Evolutionary conservation across 2,113 vertebrate species (phyloP).

Genomic region (Aegypius monachus): DNA sequence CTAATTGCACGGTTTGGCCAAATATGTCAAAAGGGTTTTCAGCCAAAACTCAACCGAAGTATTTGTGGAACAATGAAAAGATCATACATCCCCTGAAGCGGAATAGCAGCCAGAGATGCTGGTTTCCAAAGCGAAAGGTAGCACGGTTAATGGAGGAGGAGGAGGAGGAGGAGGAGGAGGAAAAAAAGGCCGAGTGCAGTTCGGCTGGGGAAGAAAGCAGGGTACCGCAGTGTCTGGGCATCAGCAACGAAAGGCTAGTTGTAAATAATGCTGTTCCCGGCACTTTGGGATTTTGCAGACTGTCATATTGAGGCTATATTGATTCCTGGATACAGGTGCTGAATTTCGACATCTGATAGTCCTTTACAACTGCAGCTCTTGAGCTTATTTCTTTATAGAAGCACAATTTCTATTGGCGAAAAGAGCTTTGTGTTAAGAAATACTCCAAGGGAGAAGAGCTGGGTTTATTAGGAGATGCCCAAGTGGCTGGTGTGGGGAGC

Average conservation of each 20-base stretch:
- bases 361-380: background rate
- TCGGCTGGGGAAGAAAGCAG: background rate
- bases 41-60: background rate
- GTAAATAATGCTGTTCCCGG: background rate
- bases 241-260: background rate
- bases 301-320: background rate
- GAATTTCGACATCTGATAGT: background rate
- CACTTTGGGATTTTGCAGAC: background rate
- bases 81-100: background rate
- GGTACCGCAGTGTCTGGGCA: background rate
- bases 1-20: background rate
- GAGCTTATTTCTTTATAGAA: background rate
- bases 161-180: too few species aligned
- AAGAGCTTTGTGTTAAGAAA: background rate
- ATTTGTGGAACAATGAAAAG: background rate
- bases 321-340: background rate
- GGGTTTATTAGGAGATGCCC: background rate
- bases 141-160: rapidly evolving
- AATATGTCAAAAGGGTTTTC: background rate
- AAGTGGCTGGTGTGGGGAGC: background rate
- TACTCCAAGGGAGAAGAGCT: background rate
- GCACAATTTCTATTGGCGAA: background rate
- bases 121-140: background rate
- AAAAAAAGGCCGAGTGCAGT: background rate
- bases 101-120: background rate